These are phyloP conservation scores for Suricata suricatta DNA, from an alignment of 2,113 vertebrate genomes.

Conservation along the genomic window DNA sequence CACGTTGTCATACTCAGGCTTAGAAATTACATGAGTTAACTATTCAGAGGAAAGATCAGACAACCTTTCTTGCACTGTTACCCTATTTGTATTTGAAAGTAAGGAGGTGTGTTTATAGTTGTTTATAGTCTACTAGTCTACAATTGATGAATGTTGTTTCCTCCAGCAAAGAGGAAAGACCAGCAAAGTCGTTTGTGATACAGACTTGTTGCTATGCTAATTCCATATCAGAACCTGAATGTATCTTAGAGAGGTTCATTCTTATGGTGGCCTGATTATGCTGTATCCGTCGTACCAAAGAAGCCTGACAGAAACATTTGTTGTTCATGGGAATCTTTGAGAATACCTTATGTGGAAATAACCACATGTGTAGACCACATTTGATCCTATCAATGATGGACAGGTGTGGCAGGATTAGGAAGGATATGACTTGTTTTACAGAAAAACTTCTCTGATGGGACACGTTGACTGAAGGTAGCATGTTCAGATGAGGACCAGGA, in stretches of 20 bases:
- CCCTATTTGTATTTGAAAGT: slow-evolving; percentile 12
- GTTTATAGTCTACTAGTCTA: background rate
- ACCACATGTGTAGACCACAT: background rate
- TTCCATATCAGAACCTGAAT: background rate
- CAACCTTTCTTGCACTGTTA: background rate
- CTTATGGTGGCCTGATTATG: background rate
- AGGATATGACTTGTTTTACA: background rate
- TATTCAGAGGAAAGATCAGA: background rate
- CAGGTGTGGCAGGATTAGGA: background rate
- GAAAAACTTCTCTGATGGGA: background rate
- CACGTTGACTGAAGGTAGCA: background rate
- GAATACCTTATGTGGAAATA: background rate
- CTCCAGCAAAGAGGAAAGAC: background rate
- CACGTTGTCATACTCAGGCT: background rate
- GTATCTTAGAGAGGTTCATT: background rate
- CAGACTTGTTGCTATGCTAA: background rate
- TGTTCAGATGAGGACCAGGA: background rate
- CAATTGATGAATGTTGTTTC: background rate
- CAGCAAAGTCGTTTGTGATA: background rate
- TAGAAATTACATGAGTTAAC: background rate
- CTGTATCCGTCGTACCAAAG: background rate
- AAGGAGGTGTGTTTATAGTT: background rate
- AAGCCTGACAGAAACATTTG: background rate
- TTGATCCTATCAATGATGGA: background rate
- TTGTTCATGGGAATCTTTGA: background rate